Conservation (phyloP, 2,888 invertebrate genomes). For the Heliothis peltigera region DNA sequence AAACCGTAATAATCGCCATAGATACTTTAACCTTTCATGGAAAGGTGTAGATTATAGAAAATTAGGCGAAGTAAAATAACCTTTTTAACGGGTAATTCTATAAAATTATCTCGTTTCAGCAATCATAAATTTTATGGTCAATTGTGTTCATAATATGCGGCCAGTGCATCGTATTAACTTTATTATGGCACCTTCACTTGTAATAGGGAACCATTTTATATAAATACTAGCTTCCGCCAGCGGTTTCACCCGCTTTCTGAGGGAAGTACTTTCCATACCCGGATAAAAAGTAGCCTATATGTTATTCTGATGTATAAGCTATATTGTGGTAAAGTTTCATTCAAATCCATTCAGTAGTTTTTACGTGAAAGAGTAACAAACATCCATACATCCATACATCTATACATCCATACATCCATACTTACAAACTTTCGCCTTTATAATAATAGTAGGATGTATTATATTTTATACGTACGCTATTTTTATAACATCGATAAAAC, state of each 20-base stretch:
- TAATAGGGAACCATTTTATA: slow-evolving; percentile 23
- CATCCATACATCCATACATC: too few species aligned
- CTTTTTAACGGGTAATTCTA: slow-evolving; percentile 46
- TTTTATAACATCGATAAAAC: background rate
- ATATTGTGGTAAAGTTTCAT: too few species aligned
- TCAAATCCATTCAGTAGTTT: too few species aligned
- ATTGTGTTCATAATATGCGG: slow-evolving; percentile 42
- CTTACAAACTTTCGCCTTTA: too few species aligned
- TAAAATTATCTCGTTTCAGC: slow-evolving; percentile 52
- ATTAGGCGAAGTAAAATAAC: slow-evolving; percentile 47
- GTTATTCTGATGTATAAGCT: too few species aligned
- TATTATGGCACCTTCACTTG: slow-evolving; percentile 29
- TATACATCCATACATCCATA: too few species aligned
- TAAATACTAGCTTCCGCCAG: too few species aligned
- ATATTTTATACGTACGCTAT: slow-evolving; percentile 16
- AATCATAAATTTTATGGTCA: slow-evolving; percentile 56
- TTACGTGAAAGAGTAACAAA: too few species aligned
- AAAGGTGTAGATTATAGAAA: slow-evolving; percentile 40
- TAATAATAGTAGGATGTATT: too few species aligned
- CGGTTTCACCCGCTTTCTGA: too few species aligned
- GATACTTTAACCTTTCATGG: slow-evolving; percentile 9
- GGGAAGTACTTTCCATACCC: too few species aligned
- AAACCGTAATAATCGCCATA: slow-evolving; percentile 23
- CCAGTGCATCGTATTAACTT: slow-evolving; percentile 24
- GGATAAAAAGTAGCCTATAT: too few species aligned